Percentiles rank a stretch among this genome's conserved stretches.
These are phyloP conservation scores for Salvelinus fontinalis DNA, from an alignment of 2,113 vertebrate genomes.

Conservation along the genomic window DNA sequence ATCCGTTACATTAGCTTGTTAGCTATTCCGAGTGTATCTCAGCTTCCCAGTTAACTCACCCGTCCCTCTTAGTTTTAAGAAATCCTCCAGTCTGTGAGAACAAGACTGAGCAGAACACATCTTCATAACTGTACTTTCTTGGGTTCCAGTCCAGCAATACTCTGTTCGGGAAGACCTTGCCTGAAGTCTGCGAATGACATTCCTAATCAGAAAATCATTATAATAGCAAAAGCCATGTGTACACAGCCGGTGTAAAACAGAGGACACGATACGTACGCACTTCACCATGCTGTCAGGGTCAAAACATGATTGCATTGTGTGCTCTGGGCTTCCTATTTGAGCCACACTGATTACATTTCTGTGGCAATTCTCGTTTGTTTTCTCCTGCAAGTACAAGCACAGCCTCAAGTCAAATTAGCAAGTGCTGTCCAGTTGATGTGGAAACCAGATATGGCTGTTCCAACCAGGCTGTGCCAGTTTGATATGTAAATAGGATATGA, in stretches of 20 bases:
- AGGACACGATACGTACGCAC: neutral
- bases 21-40: neutral
- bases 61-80: neutral
- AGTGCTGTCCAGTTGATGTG: neutral
- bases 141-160: neutral
- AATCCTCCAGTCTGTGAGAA: constrained; percentile 1
- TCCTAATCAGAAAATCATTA: constrained; percentile 10
- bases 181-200: neutral
- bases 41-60: constrained; percentile 6
- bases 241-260: neutral
- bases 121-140: neutral
- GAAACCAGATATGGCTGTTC: neutral
- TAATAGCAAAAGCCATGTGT: neutral
- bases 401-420: constrained; percentile 4
- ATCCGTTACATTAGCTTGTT: too few species aligned
- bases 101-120: neutral
- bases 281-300: too few species aligned
- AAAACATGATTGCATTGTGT: neutral
- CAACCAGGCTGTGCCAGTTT: neutral
- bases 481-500: neutral
- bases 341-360: neutral
- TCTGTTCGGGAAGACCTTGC: constrained; percentile 1
- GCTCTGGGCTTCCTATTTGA: neutral
- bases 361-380: neutral
- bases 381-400: neutral